These are phyloP conservation scores for Rattus norvegicus DNA, from an alignment of 2,113 vertebrate genomes.

Conservation along the genomic window DNA sequence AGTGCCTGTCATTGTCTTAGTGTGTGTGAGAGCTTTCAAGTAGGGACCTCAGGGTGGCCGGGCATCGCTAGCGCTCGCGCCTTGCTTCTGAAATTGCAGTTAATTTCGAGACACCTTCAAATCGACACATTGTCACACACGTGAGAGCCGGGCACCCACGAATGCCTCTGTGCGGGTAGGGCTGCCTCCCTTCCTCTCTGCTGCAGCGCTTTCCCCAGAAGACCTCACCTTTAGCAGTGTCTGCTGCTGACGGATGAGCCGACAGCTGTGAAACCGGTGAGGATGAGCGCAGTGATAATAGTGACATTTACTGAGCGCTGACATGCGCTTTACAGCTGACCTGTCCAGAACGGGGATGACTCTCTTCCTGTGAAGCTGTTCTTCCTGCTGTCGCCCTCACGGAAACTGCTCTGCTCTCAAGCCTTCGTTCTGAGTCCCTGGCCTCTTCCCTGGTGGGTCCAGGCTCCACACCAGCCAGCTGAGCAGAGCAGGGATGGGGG, in stretches of 20 bases:
- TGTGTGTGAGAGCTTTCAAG: background rate
- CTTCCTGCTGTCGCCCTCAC: background rate
- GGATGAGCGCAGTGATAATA: rapidly evolving
- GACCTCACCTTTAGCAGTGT: background rate
- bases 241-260: background rate
- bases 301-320: background rate
- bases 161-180: too few relatives aligned
- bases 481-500: background rate
- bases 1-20: slow-evolving; percentile 62
- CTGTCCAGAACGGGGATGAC: background rate
- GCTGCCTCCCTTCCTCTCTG: background rate
- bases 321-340: background rate
- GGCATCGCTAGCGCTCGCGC: background rate
- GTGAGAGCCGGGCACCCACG: background rate
- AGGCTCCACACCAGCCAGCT: background rate
- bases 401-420: background rate
- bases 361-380: background rate
- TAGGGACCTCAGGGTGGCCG: background rate
- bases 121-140: background rate
- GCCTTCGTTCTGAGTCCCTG: background rate
- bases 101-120: slow-evolving; percentile 51
- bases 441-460: background rate
- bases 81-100: slow-evolving; percentile 19
- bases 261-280: background rate
- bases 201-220: background rate